Percentiles rank a stretch among this genome's conserved stretches.
Evolutionary conservation across 2,888 invertebrate genomes (phyloP).

Genomic region (Athrips mouffetella): DNA sequence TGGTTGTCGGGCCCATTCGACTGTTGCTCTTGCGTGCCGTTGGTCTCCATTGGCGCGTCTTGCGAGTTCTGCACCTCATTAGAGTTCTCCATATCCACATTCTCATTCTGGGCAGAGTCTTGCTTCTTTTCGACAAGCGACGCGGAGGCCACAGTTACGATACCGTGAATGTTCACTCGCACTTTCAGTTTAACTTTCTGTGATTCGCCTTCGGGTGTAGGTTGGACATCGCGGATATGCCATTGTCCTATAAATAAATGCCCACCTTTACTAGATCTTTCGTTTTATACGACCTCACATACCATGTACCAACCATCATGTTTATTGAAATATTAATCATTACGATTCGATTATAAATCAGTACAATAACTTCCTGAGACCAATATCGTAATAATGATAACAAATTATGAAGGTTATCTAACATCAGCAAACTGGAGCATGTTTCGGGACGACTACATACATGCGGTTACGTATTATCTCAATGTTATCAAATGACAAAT

Average conservation of each 20-base stretch:
- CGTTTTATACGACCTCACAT: too few species aligned
- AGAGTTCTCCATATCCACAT: slow-evolving; percentile 66
- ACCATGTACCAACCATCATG: too few species aligned
- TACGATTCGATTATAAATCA: too few species aligned
- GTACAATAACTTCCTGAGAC: too few species aligned
- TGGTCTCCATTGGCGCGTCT: slow-evolving; percentile 70
- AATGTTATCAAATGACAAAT: slow-evolving; percentile 5
- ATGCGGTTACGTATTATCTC: not conserved
- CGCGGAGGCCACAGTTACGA: slow-evolving; percentile 92
- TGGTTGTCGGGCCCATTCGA: slow-evolving; percentile 65
- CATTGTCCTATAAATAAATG: slow-evolving; percentile 79
- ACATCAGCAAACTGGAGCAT: not conserved
- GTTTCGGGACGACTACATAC: too few species aligned
- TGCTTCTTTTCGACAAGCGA: slow-evolving; percentile 88
- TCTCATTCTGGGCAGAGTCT: slow-evolving; percentile 63
- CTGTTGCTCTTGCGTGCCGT: slow-evolving; percentile 64
- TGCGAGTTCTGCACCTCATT: slow-evolving; percentile 58
- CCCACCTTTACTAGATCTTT: too few species aligned
- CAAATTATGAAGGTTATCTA: not conserved
- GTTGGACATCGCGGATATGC: slow-evolving; percentile 89
- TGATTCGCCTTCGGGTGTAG: slow-evolving; percentile 92
- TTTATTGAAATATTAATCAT: too few species aligned
- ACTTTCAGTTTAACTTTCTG: slow-evolving; percentile 98
- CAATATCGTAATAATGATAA: not conserved
- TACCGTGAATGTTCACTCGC: slow-evolving; percentile 94